Evolutionary conservation across 2,797 vertebrate species (phyloP), one percentile per base, ranked within the genome.

Genomic region (Lates japonicus): DNA sequence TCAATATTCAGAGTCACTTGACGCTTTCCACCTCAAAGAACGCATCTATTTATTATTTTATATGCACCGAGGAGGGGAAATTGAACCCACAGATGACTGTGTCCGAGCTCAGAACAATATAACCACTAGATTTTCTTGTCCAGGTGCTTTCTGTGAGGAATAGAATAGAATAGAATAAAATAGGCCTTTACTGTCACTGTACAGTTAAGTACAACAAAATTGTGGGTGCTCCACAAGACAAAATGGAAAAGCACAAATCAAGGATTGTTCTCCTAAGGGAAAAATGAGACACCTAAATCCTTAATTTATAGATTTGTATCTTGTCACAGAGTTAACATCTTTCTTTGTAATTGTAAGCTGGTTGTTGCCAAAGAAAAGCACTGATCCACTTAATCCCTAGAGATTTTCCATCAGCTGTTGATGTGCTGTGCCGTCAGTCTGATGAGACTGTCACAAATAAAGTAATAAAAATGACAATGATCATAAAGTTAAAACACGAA

Each of bases 41-140:
- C 1, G 9, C 71, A 66, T 80, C 86, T 81, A 44, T 90, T 90
- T 91, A 90, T 88, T 92, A 81, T 91, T 92, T 92, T 54, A 90
- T 83, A 61, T 60, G 62, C 74, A 68, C 35, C 29, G 20, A 46
- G 65, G 64, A 80, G 60, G 48, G 68, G 75, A 73, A 76, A 88
- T 29, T 72, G 78, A 84, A 77, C 69, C 61, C 71, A 67, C 25
- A 7, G 59, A 51, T 46, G 69, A 35, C 19, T 14, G 57, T 22
- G 60, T 79, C 70, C 70, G 39, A 71, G 29, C 77, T 72, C 22
- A 14, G 51, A 79, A 76, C 71, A 70, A 74, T 54, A 70, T 70
- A 61, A 74, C 64, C 25, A 25, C 51, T 42, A 14, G 17, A 55
- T 61, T 57, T 62, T 44, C 39, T n/a, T 68, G 44, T 69, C 44